Evolutionary conservation across 2,113 vertebrate genomes (phyloP), one percentile per base, ranked within the genome.

Genomic region (Rana temporaria): DNA sequence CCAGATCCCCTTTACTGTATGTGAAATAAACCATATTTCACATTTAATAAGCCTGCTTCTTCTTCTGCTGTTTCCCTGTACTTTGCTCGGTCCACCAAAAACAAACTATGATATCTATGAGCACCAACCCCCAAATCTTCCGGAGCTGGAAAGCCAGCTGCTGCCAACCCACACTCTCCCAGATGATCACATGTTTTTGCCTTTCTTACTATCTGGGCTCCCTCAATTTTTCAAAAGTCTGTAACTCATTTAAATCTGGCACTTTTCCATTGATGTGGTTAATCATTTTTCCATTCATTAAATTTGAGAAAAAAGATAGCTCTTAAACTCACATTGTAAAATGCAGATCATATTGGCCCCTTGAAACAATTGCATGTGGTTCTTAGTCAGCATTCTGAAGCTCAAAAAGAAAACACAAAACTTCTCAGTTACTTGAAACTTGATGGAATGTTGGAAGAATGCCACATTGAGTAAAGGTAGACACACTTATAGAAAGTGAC

Each of bases 211-310:
- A 71, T 63, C 69, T 81, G 63, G 67, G 55, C 52, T 24, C 30
- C 20, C 26, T 59, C 19, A 18, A 30, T 74, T 59, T 74, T 42
- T 65, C 12, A 34, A 15, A 65, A 66, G 20, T 66, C 70, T 82
- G 69, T 53, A 65, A 34, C 76, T 63, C 18, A 78, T 65, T 65
- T 62, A 42, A 53, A 79, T 19, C 52, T 82, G 70, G 80, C 80
- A 18, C 5, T 17, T 75, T 59, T 57, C 80, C 80, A 66, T 67
- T 77, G 15, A 70, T 71, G 82, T 48, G 57, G 74, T 84, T 71
- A 84, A 71, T 84, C 66, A 70, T 74, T 84, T 84, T 72, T 83
- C 71, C 63, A 83, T 83, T 78, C 59, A 84, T 70, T 78, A 59
- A 71, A 79, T 26, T 15, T 71, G 68, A 63, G 74, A 78, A 70